Base-by-base conservation (phyloP, 2,888 invertebrate genomes). In the Polymixis lichenea region DNA sequence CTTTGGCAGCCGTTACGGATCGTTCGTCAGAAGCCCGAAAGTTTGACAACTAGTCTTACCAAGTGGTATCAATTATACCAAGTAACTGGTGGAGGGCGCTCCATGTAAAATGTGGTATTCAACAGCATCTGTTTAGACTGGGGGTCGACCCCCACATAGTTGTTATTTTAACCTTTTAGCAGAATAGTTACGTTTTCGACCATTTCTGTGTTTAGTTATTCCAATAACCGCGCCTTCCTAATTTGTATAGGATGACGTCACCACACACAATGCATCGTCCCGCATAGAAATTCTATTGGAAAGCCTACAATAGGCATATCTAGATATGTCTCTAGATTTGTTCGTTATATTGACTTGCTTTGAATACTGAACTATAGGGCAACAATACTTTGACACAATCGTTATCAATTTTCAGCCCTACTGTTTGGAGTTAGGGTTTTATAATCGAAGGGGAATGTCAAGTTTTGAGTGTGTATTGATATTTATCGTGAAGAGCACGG, bases 201-300 rank as follows among this genome's bases (percentile, higher is more conserved):
- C 11, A 58, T 49, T 56, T 38, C 13, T 22, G 38, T 28, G 38
- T 71, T 22, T 4, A 0, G 17, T 60, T 58, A 64, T 64, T 71
- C 61, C 32, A 66, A 43, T 73, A 77, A 72, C 32, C 49, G 28
- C 71, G 15, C 65, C 60, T 55, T 75, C 56, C 79, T 72, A 82
- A 85, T 75, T 78, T 80, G 77, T 67, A 85, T 56, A 65, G 69
- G 25, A 51, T 78, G 80, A 83, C 78, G 80, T 85, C 77, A 81
- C 38, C 53, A 32, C 43, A 73, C 68, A 85, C 83, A 86, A 87
- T 82, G 80, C 78, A 74, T 61, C 62, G 64, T 75, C 75, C 74
- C 76, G 78, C 83, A 86, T 86, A 81, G 87, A 87, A 84, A 86
- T 87, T 86, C 83, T 83, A 88, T 86, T 79, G 75, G 22, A 65